Evolutionary conservation across 2,113 vertebrate genomes (phyloP), one percentile per base, ranked within the genome.

Genomic region (Chloropsis hardwickii): DNA sequence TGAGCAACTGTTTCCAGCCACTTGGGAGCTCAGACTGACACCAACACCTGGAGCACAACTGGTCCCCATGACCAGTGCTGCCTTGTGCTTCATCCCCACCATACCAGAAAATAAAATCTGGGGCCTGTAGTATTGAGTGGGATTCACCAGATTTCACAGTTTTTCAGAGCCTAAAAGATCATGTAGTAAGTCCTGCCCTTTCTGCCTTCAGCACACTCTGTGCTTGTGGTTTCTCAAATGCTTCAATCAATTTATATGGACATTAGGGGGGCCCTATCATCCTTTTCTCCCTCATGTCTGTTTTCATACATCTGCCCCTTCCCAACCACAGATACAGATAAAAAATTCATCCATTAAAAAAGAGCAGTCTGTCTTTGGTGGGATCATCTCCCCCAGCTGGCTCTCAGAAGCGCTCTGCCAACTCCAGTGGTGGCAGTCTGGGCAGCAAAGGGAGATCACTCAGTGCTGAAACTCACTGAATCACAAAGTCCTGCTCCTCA

Each of bases 161-260:
- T 78, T 90, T 74, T 57, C 5, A 3, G n/a, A 86, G 47, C 27
- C 58, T 57, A 35, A 58, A 79, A 76, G 37, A 67, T 45, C 11
- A 0, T 27, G 4, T 48, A 64, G 31, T 54, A 88, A 71, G 81
- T 84, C 56, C 65, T 81, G 37, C 53, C 57, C 87, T 64, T 79
- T 79, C 73, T 2, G 5, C 53, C 45, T 79, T 66, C 11, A 8
- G 69, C 5, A 1, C 3, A 11, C 44, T 51, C 56, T 51, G 61
- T 47, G 40, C 54, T 77, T 64, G 48, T 65, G 53, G 44, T 56
- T 94, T 90, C 66, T 90, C 11, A 7, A 84, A 66, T 9, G 44
- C 50, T 92, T 84, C 82, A 78, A 45, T 65, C 74, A 73, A 90
- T 86, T 94, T 70, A 88, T 31, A 64, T 37, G 58, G 79, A 83